Conservation (phyloP, 30 jellyfish, hydroid and myxozoan species). For the Clytia hemisphaerica region DNA sequence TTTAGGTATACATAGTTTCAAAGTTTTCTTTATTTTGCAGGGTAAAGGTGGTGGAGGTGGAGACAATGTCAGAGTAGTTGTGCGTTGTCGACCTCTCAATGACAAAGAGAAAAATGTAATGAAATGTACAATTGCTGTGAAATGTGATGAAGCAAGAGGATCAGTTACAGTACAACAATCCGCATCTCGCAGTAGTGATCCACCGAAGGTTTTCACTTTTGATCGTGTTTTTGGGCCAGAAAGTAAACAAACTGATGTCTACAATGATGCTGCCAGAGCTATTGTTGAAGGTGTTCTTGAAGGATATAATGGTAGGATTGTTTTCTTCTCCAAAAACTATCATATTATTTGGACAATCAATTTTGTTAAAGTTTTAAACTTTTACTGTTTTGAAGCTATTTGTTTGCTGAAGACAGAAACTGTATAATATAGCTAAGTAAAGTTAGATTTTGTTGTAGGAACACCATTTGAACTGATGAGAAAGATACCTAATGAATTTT, state of each 20-base stretch:
- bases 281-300: slow-evolving; percentile 93
- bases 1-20: no score
- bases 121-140: slow-evolving; percentile 51
- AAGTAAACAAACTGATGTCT: slow-evolving; percentile 92
- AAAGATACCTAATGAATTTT: no score
- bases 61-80: slow-evolving; percentile 91
- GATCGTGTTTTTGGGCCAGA: slow-evolving; percentile 96
- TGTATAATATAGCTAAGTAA: no score
- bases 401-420: no score
- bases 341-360: no score
- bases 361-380: no score
- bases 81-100: slow-evolving; percentile 89
- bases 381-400: no score
- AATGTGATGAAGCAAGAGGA: slow-evolving; percentile 84
- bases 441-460: no score
- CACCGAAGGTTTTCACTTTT: slow-evolving; percentile 85
- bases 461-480: no score
- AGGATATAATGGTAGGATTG: slow-evolving; percentile 81
- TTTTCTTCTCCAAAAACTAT: background rate
- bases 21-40: no score
- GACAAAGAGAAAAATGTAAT: slow-evolving; percentile 59
- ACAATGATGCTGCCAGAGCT: slow-evolving; percentile 86
- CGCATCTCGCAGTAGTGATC: slow-evolving; percentile 36
- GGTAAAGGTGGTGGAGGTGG: no score
- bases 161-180: slow-evolving; percentile 59